Evolutionary conservation across 2,888 invertebrate species (phyloP), one percentile per base, ranked within the genome.

Genomic region (Onchidella celtica): DNA sequence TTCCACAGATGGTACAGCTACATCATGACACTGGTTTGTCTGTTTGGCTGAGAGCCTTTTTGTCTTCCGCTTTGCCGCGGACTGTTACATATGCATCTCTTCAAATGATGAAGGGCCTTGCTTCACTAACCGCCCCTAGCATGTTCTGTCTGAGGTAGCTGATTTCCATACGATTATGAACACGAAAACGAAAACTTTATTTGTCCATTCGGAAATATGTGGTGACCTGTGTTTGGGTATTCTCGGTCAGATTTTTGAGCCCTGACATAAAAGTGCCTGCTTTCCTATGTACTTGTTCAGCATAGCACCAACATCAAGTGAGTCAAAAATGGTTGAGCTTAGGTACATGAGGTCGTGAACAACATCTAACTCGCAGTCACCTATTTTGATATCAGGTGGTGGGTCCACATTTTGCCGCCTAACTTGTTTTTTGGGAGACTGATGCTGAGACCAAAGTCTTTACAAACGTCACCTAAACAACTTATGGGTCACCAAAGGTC

Each of bases 291-390:
- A 29, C 32, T 57, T 73, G 72, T 57, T n/a, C 32, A 73, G 24
- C 57, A 11, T 17, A 6, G 47, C 17, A 47, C 57, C 80, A 24
- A 73, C 38, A 29, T n/a, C n/a, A n/a, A n/a, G n/a, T n/a, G n/a
- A n/a, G n/a, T n/a, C 57, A 29, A 57, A 29, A 57, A 29, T 55
- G 27, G 57, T 73, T 17, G 59, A 73, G 21, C 55, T 55, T 11
- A 72, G 55, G 29, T 73, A 32, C 9, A 32, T 57, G 57, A 73
- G 57, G 6, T 70, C 17, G 40, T 70, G 72, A 32, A 57, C 11
- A 55, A 21, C 72, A 14, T 73, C 32, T 17, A 73, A 57, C n/a
- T 70, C 70, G 17, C 40, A 47, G 38, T 70, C 70, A 34, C 57
- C 34, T 21, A 55, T 73, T 47, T 29, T 73, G 57, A 70, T 57